Conservation (phyloP, 2,888 invertebrate species). For the Ectobius pallidus region DNA sequence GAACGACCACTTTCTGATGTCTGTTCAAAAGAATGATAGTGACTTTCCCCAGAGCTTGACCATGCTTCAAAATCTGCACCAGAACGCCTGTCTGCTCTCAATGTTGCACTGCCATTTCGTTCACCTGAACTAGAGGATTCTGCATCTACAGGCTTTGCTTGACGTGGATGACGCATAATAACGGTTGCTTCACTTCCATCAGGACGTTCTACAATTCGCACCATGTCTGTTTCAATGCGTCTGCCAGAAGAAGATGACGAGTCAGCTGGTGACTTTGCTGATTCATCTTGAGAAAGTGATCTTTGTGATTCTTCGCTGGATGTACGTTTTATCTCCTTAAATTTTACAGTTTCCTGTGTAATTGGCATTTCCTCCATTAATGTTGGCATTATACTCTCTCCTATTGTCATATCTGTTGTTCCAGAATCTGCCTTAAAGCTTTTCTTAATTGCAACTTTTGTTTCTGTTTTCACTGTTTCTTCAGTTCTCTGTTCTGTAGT, state of each 20-base stretch:
- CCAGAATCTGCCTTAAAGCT: conserved; percentile 28
- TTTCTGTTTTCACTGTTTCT: conserved; percentile 39
- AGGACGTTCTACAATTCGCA: conserved; percentile 49
- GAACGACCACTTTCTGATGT: conserved; percentile 64
- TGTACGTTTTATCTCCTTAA: conserved; percentile 52
- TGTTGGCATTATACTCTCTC: conserved; percentile 25
- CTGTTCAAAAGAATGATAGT: conserved; percentile 87
- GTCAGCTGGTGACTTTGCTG: conserved; percentile 62
- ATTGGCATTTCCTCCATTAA: conserved; percentile 33
- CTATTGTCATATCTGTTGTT: conserved; percentile 1
- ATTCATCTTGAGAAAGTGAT: conserved; percentile 50
- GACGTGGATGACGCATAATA: conserved; percentile 40
- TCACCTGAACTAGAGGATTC: conserved; percentile 51
- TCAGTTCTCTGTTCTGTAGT: conserved; percentile 43
- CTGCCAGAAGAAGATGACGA: conserved; percentile 53
- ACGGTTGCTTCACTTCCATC: conserved; percentile 47
- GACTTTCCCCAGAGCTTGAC: conserved; percentile 88
- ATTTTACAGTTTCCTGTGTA: neutral
- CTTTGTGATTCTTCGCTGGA: conserved; percentile 55
- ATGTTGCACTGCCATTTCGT: conserved; percentile 46
- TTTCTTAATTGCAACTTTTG: conserved; percentile 39
- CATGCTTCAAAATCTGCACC: conserved; percentile 79
- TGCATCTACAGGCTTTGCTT: conserved; percentile 46
- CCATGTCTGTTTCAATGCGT: conserved; percentile 51
- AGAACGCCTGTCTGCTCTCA: conserved; percentile 69